Conservation (phyloP, 2,888 invertebrate species). For the Sarcophaga carnaria region DNA sequence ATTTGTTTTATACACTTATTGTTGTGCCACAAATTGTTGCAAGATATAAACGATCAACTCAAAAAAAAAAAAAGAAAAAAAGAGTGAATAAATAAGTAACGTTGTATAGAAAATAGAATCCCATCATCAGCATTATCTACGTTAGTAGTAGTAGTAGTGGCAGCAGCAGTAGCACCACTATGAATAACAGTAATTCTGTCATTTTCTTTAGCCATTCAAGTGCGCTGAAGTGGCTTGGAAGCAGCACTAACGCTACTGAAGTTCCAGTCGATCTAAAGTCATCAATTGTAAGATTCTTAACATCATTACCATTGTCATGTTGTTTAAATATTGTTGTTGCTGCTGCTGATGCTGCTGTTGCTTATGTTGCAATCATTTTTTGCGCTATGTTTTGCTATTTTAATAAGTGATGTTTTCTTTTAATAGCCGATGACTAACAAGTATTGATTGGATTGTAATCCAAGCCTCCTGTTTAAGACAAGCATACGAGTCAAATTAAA, state of each 20-base stretch:
- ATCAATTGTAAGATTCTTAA: constrained; percentile 49
- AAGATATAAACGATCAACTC: neutral
- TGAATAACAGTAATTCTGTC: constrained; percentile 37
- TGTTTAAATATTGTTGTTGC: constrained; percentile 31
- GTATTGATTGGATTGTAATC: neutral
- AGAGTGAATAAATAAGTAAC: neutral
- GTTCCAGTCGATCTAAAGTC: constrained; percentile 5
- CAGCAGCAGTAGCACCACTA: neutral
- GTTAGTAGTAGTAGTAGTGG: neutral
- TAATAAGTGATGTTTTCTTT: constrained; percentile 24
- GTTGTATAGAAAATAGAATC: constrained; percentile 31
- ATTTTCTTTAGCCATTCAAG: constrained; percentile 23
- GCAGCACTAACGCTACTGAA: neutral
- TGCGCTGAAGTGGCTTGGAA: neutral
- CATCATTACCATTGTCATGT: constrained; percentile 54
- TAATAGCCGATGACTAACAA: constrained; percentile 9
- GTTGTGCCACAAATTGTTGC: constrained; percentile 40
- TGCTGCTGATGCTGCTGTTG: neutral
- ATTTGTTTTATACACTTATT: constrained; percentile 50
- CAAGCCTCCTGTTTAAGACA: too few species aligned
- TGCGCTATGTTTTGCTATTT: neutral
- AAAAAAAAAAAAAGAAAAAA: neutral
- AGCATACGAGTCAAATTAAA: too few species aligned
- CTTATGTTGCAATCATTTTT: constrained; percentile 39
- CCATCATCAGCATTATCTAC: constrained; percentile 35